Evolutionary conservation across 2,113 vertebrate genomes (phyloP), one percentile per base, ranked within the genome.

Genomic region (Nothobranchius furzeri): DNA sequence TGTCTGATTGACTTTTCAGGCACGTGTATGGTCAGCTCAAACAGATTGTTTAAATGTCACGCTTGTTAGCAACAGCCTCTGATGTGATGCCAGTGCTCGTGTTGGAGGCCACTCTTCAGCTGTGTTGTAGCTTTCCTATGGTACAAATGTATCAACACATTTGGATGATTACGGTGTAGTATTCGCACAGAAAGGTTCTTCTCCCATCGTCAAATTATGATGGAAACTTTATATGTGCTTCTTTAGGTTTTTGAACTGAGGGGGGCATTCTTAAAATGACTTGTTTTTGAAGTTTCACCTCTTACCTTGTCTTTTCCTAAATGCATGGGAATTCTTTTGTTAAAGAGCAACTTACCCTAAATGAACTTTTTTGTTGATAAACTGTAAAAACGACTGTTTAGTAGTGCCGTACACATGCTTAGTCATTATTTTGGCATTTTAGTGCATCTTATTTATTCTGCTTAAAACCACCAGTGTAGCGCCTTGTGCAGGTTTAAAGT

Each of bases 21-120:
- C 85, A 78, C 75, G 82, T 79, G 76, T 78, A 86, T 77, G 66
- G 75, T 86, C 80, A 76, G 75, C 78, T 58, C 63, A 68, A 83
- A 86, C 84, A 87, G 86, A 88, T 84, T 90, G 84, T 89, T 89
- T 89, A 90, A 92, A 91, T 92, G 91, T 91, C 90, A 91, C 78
- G 74, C 78, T 73, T 85, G 71, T 70, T 66, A 71, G 79, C 82
- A 78, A 74, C 79, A 83, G 78, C 79, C 76, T 84, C 78, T 83
- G 83, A 86, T 85, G 80, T 84, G 87, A 85, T 86, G 62, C 62
- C 57, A 60, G 64, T 53, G 52, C 71, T 71, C 49, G 13, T 64
- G 54, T 72, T 40, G 12, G 36, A 82, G 57, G 64, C 69, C 71
- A 59, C 9, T 77, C 37, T 47, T 61, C 42, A 66, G 60, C 72